Evolutionary conservation across 2,113 vertebrate genomes (phyloP).

Genomic region (Pteronura brasiliensis): DNA sequence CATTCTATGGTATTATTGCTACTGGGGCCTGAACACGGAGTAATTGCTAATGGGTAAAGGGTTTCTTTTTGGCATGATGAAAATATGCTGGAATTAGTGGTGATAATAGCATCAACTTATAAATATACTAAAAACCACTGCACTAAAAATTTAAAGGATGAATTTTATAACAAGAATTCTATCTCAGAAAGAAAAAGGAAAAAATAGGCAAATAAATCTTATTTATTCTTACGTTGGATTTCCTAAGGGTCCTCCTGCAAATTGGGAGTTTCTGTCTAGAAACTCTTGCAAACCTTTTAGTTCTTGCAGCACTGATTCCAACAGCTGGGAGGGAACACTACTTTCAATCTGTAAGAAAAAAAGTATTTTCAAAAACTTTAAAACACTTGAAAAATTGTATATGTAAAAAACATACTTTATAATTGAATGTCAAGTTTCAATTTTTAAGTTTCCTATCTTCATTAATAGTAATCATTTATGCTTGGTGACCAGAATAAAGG

Average conservation of each 20-base stretch:
- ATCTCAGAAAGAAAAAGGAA: not conserved
- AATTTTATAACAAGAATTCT: not conserved
- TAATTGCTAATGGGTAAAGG: not conserved
- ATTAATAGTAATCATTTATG: not conserved
- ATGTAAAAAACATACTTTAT: not conserved
- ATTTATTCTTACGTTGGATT: slow-evolving; percentile 87
- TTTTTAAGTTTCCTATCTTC: not conserved
- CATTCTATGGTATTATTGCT: not conserved
- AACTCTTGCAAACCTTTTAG: slow-evolving; percentile 94
- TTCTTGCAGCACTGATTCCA: slow-evolving; percentile 90
- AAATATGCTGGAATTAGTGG: not conserved
- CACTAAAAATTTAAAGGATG: not conserved
- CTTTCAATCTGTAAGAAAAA: slow-evolving; percentile 90
- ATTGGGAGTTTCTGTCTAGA: slow-evolving; percentile 96
- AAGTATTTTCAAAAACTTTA: not conserved
- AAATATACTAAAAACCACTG: not conserved
- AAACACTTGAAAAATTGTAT: not conserved
- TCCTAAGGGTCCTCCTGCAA: slow-evolving; percentile 91
- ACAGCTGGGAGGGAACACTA: slow-evolving; percentile 86
- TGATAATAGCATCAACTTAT: not conserved
- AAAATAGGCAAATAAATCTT: not conserved
- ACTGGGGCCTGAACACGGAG: not conserved
- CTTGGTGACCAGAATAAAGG: not conserved
- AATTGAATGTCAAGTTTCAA: not conserved
- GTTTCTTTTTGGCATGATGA: not conserved